These are phyloP conservation scores for Microctonus aethiopoides DNA, from an alignment of 2,888 invertebrate genomes.

Conservation along the genomic window DNA sequence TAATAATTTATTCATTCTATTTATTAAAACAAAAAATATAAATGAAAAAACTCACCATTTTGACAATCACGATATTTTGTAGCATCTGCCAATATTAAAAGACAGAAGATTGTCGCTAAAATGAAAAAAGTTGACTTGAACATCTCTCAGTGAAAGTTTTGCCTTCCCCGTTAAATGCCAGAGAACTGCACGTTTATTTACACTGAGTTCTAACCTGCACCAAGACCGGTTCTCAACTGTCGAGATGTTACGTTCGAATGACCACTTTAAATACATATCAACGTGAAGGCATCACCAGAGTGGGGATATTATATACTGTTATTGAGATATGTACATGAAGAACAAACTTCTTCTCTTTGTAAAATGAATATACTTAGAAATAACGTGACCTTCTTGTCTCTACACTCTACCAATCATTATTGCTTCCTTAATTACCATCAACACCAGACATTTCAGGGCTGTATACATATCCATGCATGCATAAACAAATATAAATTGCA, in stretches of 20 bases:
- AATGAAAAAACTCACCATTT: constrained; percentile 41
- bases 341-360: not conserved
- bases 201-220: constrained; percentile 43
- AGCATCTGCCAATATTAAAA: constrained; percentile 43
- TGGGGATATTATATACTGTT: not conserved
- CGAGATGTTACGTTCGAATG: constrained; percentile 3
- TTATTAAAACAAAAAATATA: not conserved
- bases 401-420: no score
- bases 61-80: constrained; percentile 49
- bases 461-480: not conserved
- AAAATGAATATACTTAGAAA: not conserved
- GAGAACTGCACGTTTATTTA: constrained; percentile 31
- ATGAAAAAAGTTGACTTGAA: constrained; percentile 53
- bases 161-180: not conserved
- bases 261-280: not conserved
- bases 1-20: not conserved
- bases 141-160: constrained; percentile 55
- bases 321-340: no score
- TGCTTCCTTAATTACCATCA: not conserved
- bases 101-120: constrained; percentile 47
- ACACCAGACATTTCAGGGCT: not conserved
- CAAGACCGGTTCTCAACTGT: constrained; percentile 51
- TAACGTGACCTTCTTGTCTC: not conserved
- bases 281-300: not conserved
- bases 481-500: not conserved